These are phyloP conservation scores for Poecile atricapillus DNA, from an alignment of 2,113 vertebrate species.

Conservation along the genomic window DNA sequence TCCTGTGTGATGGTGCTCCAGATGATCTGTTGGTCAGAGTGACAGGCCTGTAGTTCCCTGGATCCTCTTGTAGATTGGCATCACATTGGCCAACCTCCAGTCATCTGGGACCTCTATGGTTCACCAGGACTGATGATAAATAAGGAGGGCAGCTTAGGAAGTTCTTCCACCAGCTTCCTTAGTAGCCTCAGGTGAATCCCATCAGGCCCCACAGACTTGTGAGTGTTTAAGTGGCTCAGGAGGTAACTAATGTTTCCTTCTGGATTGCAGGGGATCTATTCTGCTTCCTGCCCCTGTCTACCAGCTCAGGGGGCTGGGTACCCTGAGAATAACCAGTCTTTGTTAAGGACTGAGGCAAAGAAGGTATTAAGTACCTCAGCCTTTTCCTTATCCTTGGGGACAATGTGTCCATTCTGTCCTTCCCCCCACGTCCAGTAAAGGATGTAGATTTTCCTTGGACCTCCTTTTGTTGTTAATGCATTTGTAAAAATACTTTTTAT, in stretches of 20 bases:
- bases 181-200: neutral
- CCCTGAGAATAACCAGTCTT: neutral
- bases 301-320: neutral
- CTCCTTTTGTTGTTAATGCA: neutral
- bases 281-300: neutral
- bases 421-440: neutral
- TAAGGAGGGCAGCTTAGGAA: neutral
- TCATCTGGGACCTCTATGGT: neutral
- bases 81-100: neutral
- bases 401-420: neutral
- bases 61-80: neutral
- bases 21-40: neutral
- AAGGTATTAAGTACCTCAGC: neutral
- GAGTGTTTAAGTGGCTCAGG: neutral
- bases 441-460: neutral
- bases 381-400: neutral
- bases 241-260: neutral
- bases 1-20: neutral
- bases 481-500: neutral
- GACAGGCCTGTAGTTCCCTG: neutral
- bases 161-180: neutral
- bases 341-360: neutral
- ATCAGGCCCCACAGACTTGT: neutral
- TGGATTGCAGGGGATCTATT: neutral
- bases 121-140: neutral